A percentile compares a stretch with the other conserved stretches of the same genome.
Evolutionary conservation across 2,113 vertebrate species (phyloP).

Genomic region (Mastomys natalensis): DNA sequence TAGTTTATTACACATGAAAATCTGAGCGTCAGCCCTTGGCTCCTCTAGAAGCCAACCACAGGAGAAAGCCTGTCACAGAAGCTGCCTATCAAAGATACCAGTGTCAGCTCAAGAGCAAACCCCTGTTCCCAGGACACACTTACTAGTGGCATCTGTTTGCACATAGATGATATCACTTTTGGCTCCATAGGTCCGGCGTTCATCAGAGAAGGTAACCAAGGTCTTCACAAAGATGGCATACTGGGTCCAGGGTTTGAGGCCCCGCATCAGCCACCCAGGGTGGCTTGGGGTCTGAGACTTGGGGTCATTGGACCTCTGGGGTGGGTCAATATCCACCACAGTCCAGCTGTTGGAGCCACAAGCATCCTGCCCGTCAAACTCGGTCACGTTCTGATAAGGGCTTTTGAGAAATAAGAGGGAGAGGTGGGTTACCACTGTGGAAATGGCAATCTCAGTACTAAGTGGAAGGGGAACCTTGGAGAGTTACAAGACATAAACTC

Average conservation of each 20-base stretch:
- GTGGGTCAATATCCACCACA: conserved; percentile 96
- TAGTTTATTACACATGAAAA: not conserved
- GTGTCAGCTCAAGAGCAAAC: rapidly evolving
- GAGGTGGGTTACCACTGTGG: not conserved
- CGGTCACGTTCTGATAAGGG: conserved; percentile 95
- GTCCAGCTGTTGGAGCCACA: conserved; percentile 99
- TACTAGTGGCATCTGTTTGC: conserved; percentile 94
- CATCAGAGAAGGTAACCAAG: conserved; percentile 95
- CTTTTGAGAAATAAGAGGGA: conserved; percentile 79
- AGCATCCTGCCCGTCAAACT: conserved; percentile 97
- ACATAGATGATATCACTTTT: conserved; percentile 98
- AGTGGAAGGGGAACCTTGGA: not conserved
- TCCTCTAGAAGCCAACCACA: not conserved
- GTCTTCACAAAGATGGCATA: conserved; percentile 98
- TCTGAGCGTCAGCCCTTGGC: not conserved
- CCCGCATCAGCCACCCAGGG: conserved; percentile 91
- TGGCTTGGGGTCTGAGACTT: conserved; percentile 85
- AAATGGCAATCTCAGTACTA: no score
- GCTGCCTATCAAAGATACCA: not conserved
- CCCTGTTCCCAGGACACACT: conserved; percentile 65
- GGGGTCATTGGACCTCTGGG: conserved; percentile 86
- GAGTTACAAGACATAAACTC: rapidly evolving
- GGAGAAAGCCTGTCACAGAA: not conserved
- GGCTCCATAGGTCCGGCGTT: conserved; percentile 94
- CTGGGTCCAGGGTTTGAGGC: conserved; percentile 97